Base-by-base conservation (phyloP, 2,888 invertebrate species). In the Marasmarcha lunaedactyla region DNA sequence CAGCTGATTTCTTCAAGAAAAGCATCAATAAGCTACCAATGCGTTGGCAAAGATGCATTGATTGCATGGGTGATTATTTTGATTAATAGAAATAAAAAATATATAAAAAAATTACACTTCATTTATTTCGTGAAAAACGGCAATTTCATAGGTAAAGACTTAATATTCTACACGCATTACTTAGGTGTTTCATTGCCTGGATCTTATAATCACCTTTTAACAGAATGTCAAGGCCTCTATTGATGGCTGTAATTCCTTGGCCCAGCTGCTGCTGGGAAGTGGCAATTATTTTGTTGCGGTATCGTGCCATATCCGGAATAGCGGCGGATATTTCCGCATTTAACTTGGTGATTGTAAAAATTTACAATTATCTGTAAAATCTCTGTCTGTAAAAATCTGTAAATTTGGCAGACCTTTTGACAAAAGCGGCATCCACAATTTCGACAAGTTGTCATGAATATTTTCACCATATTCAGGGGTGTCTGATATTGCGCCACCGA, bases 131-230 rank as follows among this genome's bases (percentile, higher is more conserved):
- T n/a, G n/a, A n/a, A n/a, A n/a, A n/a, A n/a, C n/a, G n/a, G n/a
- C n/a, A n/a, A n/a, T n/a, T n/a, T n/a, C n/a, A n/a, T n/a, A n/a
- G n/a, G n/a, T n/a, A n/a, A n/a, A n/a, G n/a, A n/a, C n/a, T n/a
- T n/a, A n/a, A 14, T 0, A 50, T 35, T 10, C 50, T 42, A 34
- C 47, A 48, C 4, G 43, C 41, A 30, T 47, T 44, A 13, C 45
- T 46, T 6, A 50, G 14, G 7, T 35, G 11, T 38, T 46, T 45
- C 2, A 48, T 9, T 11, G 47, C 46, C 7, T 39, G 13, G 4
- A 38, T 26, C 36, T 49, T 49, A 15, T 46, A 27, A n/a, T 44
- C 45, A 6, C 9, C 11, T 6, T 13, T 38, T 1, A 47, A 6
- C 5, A 49, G 12, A 0, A 15, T 33, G 11, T 41, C 33, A 42